Evolutionary conservation across 2,113 vertebrate genomes (phyloP).

Genomic region (Physeter macrocephalus): DNA sequence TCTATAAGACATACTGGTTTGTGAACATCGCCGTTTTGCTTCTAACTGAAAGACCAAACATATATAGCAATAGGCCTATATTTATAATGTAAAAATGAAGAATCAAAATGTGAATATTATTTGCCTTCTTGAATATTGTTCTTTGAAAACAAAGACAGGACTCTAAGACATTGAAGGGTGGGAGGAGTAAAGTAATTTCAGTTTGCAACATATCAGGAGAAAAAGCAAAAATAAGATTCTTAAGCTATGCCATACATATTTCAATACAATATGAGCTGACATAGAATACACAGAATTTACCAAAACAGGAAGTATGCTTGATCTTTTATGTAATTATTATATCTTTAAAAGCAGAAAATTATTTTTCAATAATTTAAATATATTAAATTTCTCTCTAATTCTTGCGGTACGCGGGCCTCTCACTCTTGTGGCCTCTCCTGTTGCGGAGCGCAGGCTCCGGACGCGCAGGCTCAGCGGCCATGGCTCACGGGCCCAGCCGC

Average conservation of each 20-base stretch:
- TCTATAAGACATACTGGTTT: neutral
- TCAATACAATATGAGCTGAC: neutral
- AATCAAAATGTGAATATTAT: neutral
- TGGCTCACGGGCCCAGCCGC: no score
- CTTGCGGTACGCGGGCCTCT: no score
- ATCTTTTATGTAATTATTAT: neutral
- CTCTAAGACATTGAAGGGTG: neutral
- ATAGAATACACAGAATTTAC: neutral
- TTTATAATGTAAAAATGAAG: neutral
- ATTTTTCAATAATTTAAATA: neutral
- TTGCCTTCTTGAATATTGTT: neutral
- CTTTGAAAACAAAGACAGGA: constrained; percentile 10
- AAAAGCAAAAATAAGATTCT: neutral
- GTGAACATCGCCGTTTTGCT: neutral
- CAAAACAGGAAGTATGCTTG: neutral
- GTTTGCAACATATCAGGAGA: neutral
- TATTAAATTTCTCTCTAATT: neutral
- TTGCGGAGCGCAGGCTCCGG: no score
- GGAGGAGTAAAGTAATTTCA: neutral
- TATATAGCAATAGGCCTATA: neutral
- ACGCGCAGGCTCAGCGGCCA: no score
- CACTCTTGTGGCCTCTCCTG: no score
- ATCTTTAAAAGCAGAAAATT: neutral
- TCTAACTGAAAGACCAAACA: constrained; percentile 6
- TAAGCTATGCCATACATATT: neutral